Conservation (phyloP, 1,140 invertebrate species). For the Heliconius melpomene region DNA sequence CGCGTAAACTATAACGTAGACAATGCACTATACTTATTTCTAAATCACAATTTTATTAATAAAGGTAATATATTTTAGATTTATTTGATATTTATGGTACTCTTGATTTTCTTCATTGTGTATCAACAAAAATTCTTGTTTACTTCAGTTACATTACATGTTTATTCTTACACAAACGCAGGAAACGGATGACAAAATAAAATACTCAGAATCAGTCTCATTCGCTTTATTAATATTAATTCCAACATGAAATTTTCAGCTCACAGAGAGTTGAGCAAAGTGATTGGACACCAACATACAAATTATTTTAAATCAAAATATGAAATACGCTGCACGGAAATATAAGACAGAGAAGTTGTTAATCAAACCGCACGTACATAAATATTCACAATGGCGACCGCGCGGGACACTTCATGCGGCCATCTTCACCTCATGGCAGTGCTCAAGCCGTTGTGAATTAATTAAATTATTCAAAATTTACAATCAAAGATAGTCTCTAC, state of each 20-base stretch:
- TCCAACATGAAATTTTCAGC: slow-evolving; percentile 44
- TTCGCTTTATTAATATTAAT: slow-evolving; percentile 63
- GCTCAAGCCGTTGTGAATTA: slow-evolving; percentile 47
- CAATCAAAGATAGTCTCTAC: background rate
- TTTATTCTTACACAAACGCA: background rate
- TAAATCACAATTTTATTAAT: background rate
- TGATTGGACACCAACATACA: slow-evolving; percentile 44
- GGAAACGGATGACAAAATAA: slow-evolving; percentile 28
- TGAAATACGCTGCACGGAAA: slow-evolving; percentile 35
- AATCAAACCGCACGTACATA: slow-evolving; percentile 2
- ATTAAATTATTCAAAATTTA: slow-evolving; percentile 22
- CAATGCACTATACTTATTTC: slow-evolving; percentile 5
- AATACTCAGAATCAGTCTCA: slow-evolving; percentile 60
- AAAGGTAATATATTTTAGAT: background rate
- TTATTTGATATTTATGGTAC: background rate
- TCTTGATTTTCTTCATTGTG: background rate
- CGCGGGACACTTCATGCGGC: background rate
- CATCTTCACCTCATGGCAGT: slow-evolving; percentile 49
- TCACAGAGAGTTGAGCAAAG: slow-evolving; percentile 54
- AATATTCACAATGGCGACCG: slow-evolving; percentile 34
- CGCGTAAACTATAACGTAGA: slow-evolving; percentile 38
- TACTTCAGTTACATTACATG: background rate
- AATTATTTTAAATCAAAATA: slow-evolving; percentile 36
- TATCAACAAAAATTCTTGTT: background rate
- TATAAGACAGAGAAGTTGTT: background rate